Base-by-base conservation (phyloP, 1,140 invertebrate genomes). In the Leptinotarsa undecemlineata region DNA sequence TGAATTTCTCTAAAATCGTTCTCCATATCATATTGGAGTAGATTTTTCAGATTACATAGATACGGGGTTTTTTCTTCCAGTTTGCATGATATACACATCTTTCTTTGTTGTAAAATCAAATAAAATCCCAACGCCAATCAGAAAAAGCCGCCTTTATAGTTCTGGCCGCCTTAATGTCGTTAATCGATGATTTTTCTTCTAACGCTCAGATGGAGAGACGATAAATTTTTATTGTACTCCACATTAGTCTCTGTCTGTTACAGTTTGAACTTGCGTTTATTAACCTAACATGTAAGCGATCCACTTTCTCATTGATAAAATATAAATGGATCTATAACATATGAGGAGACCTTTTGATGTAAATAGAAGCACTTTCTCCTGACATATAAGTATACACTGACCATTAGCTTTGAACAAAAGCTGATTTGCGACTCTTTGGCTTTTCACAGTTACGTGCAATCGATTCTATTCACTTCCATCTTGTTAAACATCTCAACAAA, bases 321-420 rank as follows among this genome's bases (percentile, higher is more conserved):
- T 78, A 76, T 76, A 78, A 68, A 78, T 78, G 74, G 77, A 80
- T 80, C 79, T 80, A 77, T 77, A 80, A 80, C 76, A 76, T 77
- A 79, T 72, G 76, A 79, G 76, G 77, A 74, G 75, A 77, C 77
- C 64, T 76, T 78, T 78, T 79, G 77, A 80, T 78, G 76, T 79
- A 78, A 80, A 79, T 80, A 69, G 79, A 79, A 77, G 74, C 74
- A 80, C 79, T 80, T 80, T 80, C 79, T 79, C 79, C 71, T 74
- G 75, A 74, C 76, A 69, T 79, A 78, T 75, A 77, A 70, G 77
- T 80, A 42, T 11, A 68, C 42, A 76, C 75, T 80, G 79, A 78
- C 79, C 79, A 80, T 80, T 80, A 80, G 76, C 68, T 79, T 48
- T 47, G 63, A 73, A 73, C 62, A 60, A 68, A 73, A 26, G 33